Evolutionary conservation across 35 echinoderm and acorn worm species (phyloP), one percentile per base, ranked within the genome.

Genomic region (Lytechinus variegatus): DNA sequence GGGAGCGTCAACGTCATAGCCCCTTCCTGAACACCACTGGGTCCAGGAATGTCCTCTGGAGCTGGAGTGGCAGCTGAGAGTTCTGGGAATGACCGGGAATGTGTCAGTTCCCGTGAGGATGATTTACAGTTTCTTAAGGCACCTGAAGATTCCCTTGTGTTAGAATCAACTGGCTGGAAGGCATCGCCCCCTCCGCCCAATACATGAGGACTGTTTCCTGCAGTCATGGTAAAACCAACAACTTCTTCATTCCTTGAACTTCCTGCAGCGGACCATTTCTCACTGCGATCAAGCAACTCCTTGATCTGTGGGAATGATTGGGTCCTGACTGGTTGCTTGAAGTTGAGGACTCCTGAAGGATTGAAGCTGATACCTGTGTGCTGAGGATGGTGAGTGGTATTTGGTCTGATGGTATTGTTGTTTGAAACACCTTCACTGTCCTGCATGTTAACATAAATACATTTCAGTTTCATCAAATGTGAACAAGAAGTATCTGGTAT

Each of bases 11-110:
- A 5, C 11, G 52, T 52, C 52, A 21, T 10, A 12, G 88, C 4
- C 16, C 10, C 13, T 10, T 44, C 9, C 88, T 90, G 88, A 12
- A 90, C 27, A 27, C 28, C 28, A 21, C 88, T 90, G 16, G 66
- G 66, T 79, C 66, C 66, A 5, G 66, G 16, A 79, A 79, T 79
- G n/a, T 79, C 66, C 21, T n/a, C 66, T 24, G 16, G 66, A 79
- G 66, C 66, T 79, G 16, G 6, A 79, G 19, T 19, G 12, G 92
- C 92, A 19, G 92, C 10, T 6, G 92, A 93, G 19, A 93, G 21
- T 54, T 93, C 54, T 24, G 92, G 92, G 92, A 93, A 93, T 12
- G 92, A 93, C 54, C 56, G 92, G 9, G 92, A 93, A 28, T 93
- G 92, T 11, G 13, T 54, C 53, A 93, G 92, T 33, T 56, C 92